Conservation (phyloP, 2,888 invertebrate species). For the Platycnemis pennipes region DNA sequence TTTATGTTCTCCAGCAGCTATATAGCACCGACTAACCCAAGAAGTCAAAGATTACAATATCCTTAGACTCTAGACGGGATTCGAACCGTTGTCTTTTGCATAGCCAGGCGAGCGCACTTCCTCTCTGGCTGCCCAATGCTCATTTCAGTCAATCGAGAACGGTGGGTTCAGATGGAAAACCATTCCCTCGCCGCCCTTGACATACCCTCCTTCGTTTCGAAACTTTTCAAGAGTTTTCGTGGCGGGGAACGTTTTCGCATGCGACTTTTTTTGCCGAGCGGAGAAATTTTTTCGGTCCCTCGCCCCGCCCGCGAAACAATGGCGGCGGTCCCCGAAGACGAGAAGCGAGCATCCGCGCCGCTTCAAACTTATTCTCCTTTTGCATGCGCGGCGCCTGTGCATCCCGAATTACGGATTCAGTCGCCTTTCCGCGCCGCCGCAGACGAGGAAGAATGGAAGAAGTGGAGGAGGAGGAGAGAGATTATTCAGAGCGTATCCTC, state of each 20-base stretch:
- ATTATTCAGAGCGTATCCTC: slow-evolving; percentile 53
- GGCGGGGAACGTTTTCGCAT: neutral
- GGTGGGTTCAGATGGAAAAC: neutral
- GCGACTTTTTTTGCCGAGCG: neutral
- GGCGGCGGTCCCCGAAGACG: neutral
- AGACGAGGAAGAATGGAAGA: slow-evolving; percentile 28
- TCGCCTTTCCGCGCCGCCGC: neutral
- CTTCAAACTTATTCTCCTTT: neutral
- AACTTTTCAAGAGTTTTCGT: neutral
- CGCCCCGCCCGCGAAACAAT: neutral
- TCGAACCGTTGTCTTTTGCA: no score
- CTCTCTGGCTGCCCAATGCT: no score
- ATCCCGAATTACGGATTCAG: slow-evolving; percentile 28
- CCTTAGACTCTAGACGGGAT: no score
- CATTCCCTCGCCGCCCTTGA: neutral
- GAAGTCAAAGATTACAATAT: no score
- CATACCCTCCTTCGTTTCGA: neutral
- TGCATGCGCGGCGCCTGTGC: neutral
- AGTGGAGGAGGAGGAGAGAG: neutral
- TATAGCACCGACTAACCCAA: no score
- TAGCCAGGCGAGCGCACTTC: no score
- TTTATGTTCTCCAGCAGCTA: no score
- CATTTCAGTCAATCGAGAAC: no score
- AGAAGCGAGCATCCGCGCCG: neutral
- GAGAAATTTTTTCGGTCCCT: neutral